Evolutionary conservation across 1,140 invertebrate species (phyloP).

Genomic region (Drosophila bocqueti): DNA sequence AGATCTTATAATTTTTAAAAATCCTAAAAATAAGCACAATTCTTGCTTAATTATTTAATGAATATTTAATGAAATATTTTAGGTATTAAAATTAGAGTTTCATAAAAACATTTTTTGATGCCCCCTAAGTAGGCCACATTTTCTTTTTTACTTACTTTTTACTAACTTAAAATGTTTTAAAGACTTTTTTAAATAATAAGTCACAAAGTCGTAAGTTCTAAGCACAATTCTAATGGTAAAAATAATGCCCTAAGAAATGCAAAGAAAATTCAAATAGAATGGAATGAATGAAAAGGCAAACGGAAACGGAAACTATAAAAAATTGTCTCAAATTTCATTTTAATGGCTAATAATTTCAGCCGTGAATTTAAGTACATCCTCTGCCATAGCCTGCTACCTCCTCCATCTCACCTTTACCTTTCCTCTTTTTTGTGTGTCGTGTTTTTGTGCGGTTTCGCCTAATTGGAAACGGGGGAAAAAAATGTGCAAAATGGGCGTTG

Average conservation of each 20-base stretch:
- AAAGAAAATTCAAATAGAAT: not conserved
- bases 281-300: not conserved
- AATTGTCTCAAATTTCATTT: constrained; percentile 35
- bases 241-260: not conserved
- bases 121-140: not conserved
- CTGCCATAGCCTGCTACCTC: not conserved
- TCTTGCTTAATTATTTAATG: too few relatives aligned
- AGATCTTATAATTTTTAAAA: not conserved
- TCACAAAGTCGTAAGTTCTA: not conserved
- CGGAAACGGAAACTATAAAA: constrained; percentile 18
- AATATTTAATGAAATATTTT: not conserved
- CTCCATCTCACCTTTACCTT: not conserved
- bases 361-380: constrained; percentile 31
- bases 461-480: constrained; percentile 46
- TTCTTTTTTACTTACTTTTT: not conserved
- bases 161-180: not conserved
- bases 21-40: not conserved
- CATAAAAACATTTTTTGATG: not conserved
- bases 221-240: not conserved
- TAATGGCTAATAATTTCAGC: constrained; percentile 38
- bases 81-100: not conserved
- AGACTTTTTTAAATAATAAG: not conserved
- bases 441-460: constrained; percentile 25
- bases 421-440: not conserved
- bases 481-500: constrained; percentile 67